Base-by-base conservation (phyloP, 2,888 invertebrate species). In the Eupelmus urozonus region DNA sequence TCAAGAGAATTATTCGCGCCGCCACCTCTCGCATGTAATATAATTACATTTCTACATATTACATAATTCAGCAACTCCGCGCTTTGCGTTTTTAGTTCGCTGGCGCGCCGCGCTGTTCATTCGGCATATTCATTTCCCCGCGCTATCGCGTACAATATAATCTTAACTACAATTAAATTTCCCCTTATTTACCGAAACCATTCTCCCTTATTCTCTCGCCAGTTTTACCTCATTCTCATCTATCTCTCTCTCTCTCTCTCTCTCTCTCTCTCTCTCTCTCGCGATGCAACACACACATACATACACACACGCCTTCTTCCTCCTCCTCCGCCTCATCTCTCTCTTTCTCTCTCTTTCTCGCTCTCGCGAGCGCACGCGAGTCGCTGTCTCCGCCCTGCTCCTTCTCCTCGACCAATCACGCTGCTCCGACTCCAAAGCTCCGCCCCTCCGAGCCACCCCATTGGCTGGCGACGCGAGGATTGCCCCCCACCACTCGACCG, bases 91-190 rank as follows among this genome's bases (percentile, higher is more conserved):
- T 79, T 75, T 79, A 40, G 20, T 16, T 20, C 53, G 20, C 20
- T 2, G 5, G 49, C 29, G 20, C 59, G 23, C 34, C 42, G 4
- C 53, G 55, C 45, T 66, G 60, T 71, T 74, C 63, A 69, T 77
- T 72, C 67, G 55, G 59, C 45, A 63, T 70, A 78, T 74, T 71
- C 75, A 66, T 79, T 79, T 72, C 60, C 53, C 70, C 27, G 13
- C 55, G 25, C 53, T 20, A 62, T 4, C 23, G 62, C 34, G 27
- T 29, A 75, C 62, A 79, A 75, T 75, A 42, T 71, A 57, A 75
- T 79, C 75, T 76, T 76, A 79, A 76, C 71, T 79, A 76, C 71
- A 79, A 76, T 79, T 79, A 79, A 79, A 79, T 79, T 76, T 76
- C 60, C 79, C 72, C 74, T 75, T 79, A 76, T 79, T 76, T 79